Evolutionary conservation across 1,140 invertebrate genomes (phyloP), one percentile per base, ranked within the genome.

Genomic region (Heliconius melpomene): DNA sequence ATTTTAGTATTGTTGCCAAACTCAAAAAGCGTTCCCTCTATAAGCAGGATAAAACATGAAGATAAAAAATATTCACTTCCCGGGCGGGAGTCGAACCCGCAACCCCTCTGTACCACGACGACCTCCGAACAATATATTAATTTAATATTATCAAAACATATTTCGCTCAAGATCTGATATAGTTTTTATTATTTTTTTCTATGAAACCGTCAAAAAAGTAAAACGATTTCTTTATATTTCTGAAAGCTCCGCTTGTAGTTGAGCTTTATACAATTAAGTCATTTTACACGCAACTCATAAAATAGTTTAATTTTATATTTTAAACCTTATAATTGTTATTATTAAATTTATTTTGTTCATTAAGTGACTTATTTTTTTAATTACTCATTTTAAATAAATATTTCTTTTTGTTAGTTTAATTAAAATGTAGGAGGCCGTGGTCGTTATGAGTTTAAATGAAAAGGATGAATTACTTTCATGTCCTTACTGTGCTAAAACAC

Each of bases 311-410:
- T 20, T 52, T 20, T 52, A 52, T 52, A 20, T 52, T 52, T 18
- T 57, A 57, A 57, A 23, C 18, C 54, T 57, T 57, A 57, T 57
- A 20, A 57, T 57, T 57, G 20, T n/a, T 57, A 57, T 57, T 7
- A 57, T 57, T 23, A 57, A 57, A 57, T 57, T 57, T 57, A 57
- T 57, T 20, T 57, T 57, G 54, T 57, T 57, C 54, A 11, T 57
- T 57, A 57, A n/a, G 2, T 57, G 7, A 57, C 8, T 23, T 57
- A 57, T 57, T 57, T 57, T 23, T 57, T 23, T 23, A 23, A 57
- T 52, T 20, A 7, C 50, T 8, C 7, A 46, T 46, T 46, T 46
- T 46, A 52, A 52, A 52, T 52, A 7, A 52, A 52, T 20, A 2
- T 52, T 52, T 52, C 40, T 7, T 52, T 20, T 18, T 52, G 50